Evolutionary conservation across 2,113 vertebrate species (phyloP), one percentile per base, ranked within the genome.

Genomic region (Channa maculata): DNA sequence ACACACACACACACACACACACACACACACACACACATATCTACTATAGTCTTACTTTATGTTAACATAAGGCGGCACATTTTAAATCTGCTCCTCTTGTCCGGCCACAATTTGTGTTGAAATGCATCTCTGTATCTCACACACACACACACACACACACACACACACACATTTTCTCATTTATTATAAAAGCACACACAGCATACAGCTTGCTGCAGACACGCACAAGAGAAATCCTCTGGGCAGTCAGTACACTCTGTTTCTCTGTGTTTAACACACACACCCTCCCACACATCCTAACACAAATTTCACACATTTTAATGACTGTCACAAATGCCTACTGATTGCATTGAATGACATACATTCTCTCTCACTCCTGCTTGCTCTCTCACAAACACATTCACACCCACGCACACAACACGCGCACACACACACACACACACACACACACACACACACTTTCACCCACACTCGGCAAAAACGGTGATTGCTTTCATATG

Each of bases 251-350:
- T 53, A 51, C 66, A 33, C 64, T 45, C 44, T 33, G 34, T 66
- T 64, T 63, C 66, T 73, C 65, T 75, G n/a, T 51, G 59, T 62
- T 57, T 39, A 33, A 65, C 51, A 65, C 53, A 57, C 68, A 34
- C 63, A 38, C 12, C 45, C 68, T 52, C 69, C 57, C 67, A 77
- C 80, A 53, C 71, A 54, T 41, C 61, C 68, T 8, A 63, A 80
- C 78, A 76, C 77, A 72, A 24, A 75, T 87, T 69, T 83, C 77
- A 79, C 84, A 85, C 86, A 57, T 71, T 82, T 83, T 86, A 83
- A 87, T 86, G 86, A 88, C 84, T 78, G 72, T 86, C 80, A 86
- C 86, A 86, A 86, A 92, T 86, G 87, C 85, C 85, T 71, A 39
- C 80, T 87, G 86, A 88, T 91, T 82, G 77, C 84, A 80, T 68